These are phyloP conservation scores for Micromesistius poutassou DNA, from an alignment of 2,797 vertebrate species.

Conservation along the genomic window DNA sequence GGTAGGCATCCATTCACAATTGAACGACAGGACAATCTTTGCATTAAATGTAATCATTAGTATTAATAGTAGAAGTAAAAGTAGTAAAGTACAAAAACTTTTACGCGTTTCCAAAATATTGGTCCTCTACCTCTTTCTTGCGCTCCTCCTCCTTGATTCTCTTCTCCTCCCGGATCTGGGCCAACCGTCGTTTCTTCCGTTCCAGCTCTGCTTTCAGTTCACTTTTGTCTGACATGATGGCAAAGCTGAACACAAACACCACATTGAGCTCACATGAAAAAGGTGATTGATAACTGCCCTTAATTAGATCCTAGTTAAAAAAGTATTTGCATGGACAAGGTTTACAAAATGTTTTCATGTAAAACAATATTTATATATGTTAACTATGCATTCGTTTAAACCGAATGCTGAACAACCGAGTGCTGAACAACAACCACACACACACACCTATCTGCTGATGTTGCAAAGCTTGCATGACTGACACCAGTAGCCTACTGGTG, in stretches of 20 bases:
- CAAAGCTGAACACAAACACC: constrained; percentile 48
- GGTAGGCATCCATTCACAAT: too few species aligned
- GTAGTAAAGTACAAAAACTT: neutral
- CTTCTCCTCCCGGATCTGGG: constrained; percentile 97
- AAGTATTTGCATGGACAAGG: too few species aligned
- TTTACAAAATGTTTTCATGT: neutral
- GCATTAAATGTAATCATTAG: neutral
- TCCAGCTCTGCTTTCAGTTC: constrained; percentile 97
- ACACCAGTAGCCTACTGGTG: neutral
- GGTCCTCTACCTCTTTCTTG: constrained; percentile 87
- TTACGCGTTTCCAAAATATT: neutral
- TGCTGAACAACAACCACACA: neutral
- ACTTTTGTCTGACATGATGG: constrained; percentile 98
- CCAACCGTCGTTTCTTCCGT: constrained; percentile 94
- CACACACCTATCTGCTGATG: neutral
- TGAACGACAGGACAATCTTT: too few species aligned
- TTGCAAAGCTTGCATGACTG: neutral
- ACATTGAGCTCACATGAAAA: neutral
- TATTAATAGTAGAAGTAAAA: neutral
- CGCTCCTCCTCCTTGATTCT: constrained; percentile 98
- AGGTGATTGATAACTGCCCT: neutral
- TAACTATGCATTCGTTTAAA: too few species aligned
- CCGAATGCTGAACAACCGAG: neutral
- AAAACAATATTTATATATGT: neutral
- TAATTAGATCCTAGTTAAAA: too few species aligned